Conservation (phyloP, 1,140 invertebrate species). For the Phenacoccus solenopsis region DNA sequence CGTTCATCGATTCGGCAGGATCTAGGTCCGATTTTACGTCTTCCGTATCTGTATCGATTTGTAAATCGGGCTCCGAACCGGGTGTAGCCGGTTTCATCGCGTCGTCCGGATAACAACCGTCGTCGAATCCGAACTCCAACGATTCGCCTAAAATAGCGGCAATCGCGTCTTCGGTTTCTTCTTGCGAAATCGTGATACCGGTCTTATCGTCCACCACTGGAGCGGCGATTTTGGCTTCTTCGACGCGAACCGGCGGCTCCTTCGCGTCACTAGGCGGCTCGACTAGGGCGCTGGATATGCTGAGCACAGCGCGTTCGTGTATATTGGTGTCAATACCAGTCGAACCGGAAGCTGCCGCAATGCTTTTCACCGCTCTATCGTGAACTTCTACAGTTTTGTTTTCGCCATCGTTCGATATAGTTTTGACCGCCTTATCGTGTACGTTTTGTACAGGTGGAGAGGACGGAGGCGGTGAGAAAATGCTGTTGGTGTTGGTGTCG, state of each 20-base stretch:
- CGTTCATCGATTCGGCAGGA: background rate
- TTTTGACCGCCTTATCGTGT: background rate
- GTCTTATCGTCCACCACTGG: conserved; percentile 55
- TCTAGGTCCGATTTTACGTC: conserved; percentile 37
- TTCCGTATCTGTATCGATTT: conserved; percentile 76
- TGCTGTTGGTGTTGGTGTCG: background rate
- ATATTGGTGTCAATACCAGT: conserved; percentile 33
- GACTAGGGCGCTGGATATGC: conserved; percentile 45
- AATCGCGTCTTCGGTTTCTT: conserved; percentile 83
- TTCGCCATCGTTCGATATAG: conserved; percentile 28
- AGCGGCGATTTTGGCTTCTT: conserved; percentile 30
- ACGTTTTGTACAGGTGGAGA: background rate
- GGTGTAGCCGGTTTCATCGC: conserved; percentile 74
- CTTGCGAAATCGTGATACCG: conserved; percentile 71
- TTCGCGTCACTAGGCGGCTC: conserved; percentile 31
- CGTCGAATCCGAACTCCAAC: conserved; percentile 49
- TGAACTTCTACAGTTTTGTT: conserved; percentile 21
- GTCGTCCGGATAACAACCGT: conserved; percentile 45
- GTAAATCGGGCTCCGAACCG: conserved; percentile 65
- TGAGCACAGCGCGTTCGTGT: conserved; percentile 65
- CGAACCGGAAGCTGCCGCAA: conserved; percentile 17
- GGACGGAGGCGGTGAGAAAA: background rate
- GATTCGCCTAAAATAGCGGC: conserved; percentile 73
- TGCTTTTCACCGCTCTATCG: conserved; percentile 22
- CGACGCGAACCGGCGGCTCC: background rate